Base-by-base conservation (phyloP, 1,140 invertebrate genomes). In the Calliphora vicina region DNA sequence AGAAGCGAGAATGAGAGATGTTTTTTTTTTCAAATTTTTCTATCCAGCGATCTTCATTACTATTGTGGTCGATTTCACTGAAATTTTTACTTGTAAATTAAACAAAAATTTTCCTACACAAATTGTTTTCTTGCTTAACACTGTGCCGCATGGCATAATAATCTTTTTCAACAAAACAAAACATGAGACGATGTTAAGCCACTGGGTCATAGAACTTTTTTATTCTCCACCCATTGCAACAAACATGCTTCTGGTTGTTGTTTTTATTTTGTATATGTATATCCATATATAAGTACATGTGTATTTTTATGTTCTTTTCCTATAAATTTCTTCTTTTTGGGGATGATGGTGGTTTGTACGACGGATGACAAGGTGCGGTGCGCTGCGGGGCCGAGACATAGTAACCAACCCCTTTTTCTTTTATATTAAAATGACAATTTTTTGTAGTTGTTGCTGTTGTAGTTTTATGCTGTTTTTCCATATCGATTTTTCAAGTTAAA, bases 141-240 rank as follows among this genome's bases (percentile, higher is more conserved):
- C 71, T 73, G 85, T 87, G 86, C 87, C 87, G 8, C 13, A 25
- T 78, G 73, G 27, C n/a, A 42, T 76, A 42, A 43, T 78, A 74
- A 45, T 78, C 12, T 45, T 43, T 23, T 43, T 78, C 73, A 29
- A 43, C 23, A 78, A 42, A 78, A 20, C 72, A 73, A 73, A 4
- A 76, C 27, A 76, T 42, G 20, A 45, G 35, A 78, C 25, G 35
- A 23, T 78, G 74, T 78, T 78, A 78, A 78, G 74, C 74, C 74
- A 78, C 88, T 89, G 83, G 88, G 88, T 89, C 88, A 89, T 89
- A 89, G 88, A 89, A 89, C 88, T 89, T 89, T 88, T 88, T 88
- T 85, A 82, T 74, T 85, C 86, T 86, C 50, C 50, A 61, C 80
- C 50, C 45, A 71, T 42, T 27, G 50, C 45, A 71, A 67, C 78